Conservation (phyloP, 1,140 invertebrate genomes). For the Zaprionus nigranus region DNA sequence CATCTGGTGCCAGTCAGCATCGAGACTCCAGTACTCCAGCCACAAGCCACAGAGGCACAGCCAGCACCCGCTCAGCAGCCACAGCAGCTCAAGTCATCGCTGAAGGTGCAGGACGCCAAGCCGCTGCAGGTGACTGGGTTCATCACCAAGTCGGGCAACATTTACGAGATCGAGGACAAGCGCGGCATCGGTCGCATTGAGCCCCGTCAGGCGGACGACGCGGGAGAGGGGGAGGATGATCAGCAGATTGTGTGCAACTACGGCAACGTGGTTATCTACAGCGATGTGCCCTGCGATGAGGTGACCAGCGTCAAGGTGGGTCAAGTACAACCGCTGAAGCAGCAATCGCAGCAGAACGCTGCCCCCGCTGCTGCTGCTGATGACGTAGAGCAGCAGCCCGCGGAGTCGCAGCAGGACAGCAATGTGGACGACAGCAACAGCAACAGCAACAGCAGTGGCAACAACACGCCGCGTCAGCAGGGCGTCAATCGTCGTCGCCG, state of each 20-base stretch:
- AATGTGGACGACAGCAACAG: conserved; percentile 21
- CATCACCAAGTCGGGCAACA: conserved; percentile 74
- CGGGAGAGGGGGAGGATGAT: conserved; percentile 22
- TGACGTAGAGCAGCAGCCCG: conserved; percentile 2
- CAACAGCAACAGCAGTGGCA: not conserved
- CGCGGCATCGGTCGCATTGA: conserved; percentile 71
- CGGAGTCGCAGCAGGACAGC: conserved; percentile 11
- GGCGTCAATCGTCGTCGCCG: conserved; percentile 28
- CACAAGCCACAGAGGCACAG: conserved; percentile 6
- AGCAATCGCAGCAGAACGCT: conserved; percentile 12
- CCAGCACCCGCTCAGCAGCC: not conserved
- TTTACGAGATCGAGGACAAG: conserved; percentile 75
- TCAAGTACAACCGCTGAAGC: conserved; percentile 45
- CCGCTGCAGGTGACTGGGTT: conserved; percentile 78
- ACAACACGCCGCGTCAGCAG: conserved; percentile 49
- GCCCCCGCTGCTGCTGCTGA: not conserved
- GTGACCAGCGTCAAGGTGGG: conserved; percentile 70
- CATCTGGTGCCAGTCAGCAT: conserved; percentile 44
- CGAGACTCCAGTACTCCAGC: conserved; percentile 12
- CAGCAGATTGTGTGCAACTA: conserved; percentile 72
- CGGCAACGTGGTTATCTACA: conserved; percentile 77
- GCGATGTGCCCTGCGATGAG: conserved; percentile 78
- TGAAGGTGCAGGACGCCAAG: conserved; percentile 54
- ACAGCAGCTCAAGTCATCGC: conserved; percentile 32
- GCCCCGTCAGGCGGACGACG: conserved; percentile 53